Conservation (phyloP, 2,888 invertebrate genomes). For the Helobdella robusta region DNA sequence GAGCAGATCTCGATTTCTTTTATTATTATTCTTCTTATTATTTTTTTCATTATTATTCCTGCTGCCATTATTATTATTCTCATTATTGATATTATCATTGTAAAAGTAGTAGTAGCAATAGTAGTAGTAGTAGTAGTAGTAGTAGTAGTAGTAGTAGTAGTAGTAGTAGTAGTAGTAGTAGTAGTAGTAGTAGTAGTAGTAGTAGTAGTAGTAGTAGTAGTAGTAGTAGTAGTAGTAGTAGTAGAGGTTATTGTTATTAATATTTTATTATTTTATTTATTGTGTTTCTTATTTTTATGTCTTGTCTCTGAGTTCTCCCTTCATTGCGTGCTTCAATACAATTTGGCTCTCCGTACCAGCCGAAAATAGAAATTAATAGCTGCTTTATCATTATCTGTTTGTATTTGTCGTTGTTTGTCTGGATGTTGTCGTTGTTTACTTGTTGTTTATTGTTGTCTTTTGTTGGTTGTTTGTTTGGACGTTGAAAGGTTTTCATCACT, state of each 20-base stretch:
- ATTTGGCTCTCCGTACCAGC: too few relatives aligned
- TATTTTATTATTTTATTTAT: neutral
- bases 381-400: too few relatives aligned
- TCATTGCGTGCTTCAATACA: too few relatives aligned
- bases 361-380: too few relatives aligned
- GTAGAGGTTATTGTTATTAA: neutral
- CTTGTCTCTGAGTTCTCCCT: too few relatives aligned
- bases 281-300: too few relatives aligned
- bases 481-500: too few relatives aligned
- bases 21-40: neutral
- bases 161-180: conserved; percentile 1
- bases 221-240: conserved; percentile 1
- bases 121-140: neutral
- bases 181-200: conserved; percentile 1
- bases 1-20: too few relatives aligned
- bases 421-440: too few relatives aligned
- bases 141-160: conserved; percentile 1
- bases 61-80: neutral
- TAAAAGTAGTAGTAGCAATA: neutral
- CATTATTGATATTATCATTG: conserved; percentile 2
- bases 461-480: too few relatives aligned
- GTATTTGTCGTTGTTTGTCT: too few relatives aligned
- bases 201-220: conserved; percentile 1
- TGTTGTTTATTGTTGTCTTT: too few relatives aligned
- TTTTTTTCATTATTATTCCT: neutral